Percentiles rank a stretch among this genome's conserved stretches.
phyloP scores from a whole-genome alignment of 2,797 vertebrate species.

The Epinephelus coioides region DNA sequence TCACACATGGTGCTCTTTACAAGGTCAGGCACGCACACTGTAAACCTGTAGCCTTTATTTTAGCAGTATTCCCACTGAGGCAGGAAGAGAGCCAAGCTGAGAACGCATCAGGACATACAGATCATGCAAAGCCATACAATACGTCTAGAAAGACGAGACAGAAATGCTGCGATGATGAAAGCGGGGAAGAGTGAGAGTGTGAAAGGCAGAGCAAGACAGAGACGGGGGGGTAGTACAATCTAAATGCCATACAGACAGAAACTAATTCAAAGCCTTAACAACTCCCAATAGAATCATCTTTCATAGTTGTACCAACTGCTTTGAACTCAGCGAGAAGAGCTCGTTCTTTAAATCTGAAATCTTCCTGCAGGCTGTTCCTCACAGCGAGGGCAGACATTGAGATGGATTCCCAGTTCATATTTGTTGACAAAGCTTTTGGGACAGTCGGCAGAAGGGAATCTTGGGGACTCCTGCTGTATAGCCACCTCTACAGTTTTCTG shows the following conservation, averaged over 20 bases:
- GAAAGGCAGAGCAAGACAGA: conserved; percentile 26
- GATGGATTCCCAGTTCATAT: conserved; percentile 59
- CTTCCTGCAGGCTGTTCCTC: conserved; percentile 71
- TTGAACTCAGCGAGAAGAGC: conserved; percentile 65
- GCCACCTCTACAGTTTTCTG: conserved; percentile 48
- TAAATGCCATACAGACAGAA: conserved; percentile 65
- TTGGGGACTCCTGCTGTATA: conserved; percentile 56
- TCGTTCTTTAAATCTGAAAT: conserved; percentile 67
- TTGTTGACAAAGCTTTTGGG: conserved; percentile 79
- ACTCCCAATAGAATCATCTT: conserved; percentile 67
- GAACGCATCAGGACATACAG: conserved; percentile 18
- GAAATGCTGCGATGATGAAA: conserved; percentile 33
- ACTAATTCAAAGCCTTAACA: conserved; percentile 73
- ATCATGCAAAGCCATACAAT: conserved; percentile 41
- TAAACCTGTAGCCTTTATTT: conserved; percentile 43
- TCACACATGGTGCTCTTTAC: conserved; percentile 57
- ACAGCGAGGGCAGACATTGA: conserved; percentile 52
- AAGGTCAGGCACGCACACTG: conserved; percentile 52
- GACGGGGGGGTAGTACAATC: conserved; percentile 26
- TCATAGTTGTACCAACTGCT: conserved; percentile 57
- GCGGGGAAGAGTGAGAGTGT: conserved; percentile 22
- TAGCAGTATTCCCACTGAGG: conserved; percentile 42
- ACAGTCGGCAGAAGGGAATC: conserved; percentile 63
- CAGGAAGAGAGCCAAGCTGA: conserved; percentile 27
- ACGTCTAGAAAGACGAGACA: conserved; percentile 34